Base-by-base conservation (phyloP, 2,888 invertebrate genomes). In the Agrenia bidenticulata region DNA sequence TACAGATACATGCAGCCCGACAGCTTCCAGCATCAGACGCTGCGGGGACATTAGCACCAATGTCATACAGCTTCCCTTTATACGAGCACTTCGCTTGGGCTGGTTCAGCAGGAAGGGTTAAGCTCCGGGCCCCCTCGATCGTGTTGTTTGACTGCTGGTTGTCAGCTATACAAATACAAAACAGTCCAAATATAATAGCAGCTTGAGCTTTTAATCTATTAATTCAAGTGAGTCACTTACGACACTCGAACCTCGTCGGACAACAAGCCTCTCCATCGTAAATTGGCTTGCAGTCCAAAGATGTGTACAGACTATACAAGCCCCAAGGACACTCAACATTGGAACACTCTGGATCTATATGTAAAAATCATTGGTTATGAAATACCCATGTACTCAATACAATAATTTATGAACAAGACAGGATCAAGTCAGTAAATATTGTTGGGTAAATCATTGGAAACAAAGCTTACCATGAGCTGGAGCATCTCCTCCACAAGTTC, bases 201-300 rank as follows among this genome's bases (percentile, higher is more conserved):
- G n/a, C n/a, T n/a, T n/a, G n/a, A n/a, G n/a, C n/a, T n/a, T n/a
- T n/a, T n/a, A n/a, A n/a, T n/a, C n/a, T n/a, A n/a, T n/a, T n/a
- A n/a, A n/a, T n/a, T n/a, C n/a, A n/a, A 62, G 39, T 21, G 21
- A 45, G 26, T 19, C 32, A 66, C 74, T 74, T 72, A 76, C 76
- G 73, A 63, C 77, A 77, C 51, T 77, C 72, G 57, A 68, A 77
- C 51, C 74, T 61, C n/a, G 74, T 74, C 11, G 77, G 77, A 53
- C 77, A 77, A 64, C 77, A 77, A 9, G 74, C 64, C 32, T 73
- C 65, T 19, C 66, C 70, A 50, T 74, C 76, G 53, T 70, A 76
- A 65, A 75, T 67, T 37, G 77, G 73, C 49, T 70, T 66, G 55
- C 77, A 77, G 24, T 73, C 74, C 32, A 73, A 56, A 42, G 64